Evolutionary conservation across 2,113 vertebrate genomes (phyloP).

Genomic region (Nesogale talazaci): DNA sequence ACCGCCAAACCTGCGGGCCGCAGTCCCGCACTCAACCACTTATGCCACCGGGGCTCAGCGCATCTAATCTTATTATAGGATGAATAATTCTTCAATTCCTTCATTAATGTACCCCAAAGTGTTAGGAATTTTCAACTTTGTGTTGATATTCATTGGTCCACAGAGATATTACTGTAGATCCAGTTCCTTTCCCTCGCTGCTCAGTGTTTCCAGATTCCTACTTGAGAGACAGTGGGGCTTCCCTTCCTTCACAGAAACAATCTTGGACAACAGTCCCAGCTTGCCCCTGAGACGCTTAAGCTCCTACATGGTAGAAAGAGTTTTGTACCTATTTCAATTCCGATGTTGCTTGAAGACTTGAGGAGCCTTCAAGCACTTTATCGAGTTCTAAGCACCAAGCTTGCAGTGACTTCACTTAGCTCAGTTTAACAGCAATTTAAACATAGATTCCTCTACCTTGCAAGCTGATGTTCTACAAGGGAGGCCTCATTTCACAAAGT

Average conservation of each 20-base stretch:
- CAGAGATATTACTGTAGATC: constrained; percentile 19
- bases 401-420: constrained; percentile 58
- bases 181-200: not conserved
- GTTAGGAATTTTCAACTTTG: not conserved
- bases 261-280: not conserved
- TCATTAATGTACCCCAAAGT: too few species aligned
- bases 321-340: constrained; percentile 13
- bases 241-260: constrained; percentile 39
- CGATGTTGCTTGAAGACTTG: constrained; percentile 2
- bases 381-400: not conserved
- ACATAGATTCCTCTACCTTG: constrained; percentile 44
- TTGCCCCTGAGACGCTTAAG: not conserved
- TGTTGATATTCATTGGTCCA: not conserved
- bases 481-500: constrained; percentile 73
- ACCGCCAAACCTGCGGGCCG: too few species aligned
- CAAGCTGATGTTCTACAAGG: constrained; percentile 59
- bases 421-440: constrained; percentile 60
- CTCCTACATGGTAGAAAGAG: not conserved
- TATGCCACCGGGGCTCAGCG: too few species aligned
- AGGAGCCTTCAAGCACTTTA: not conserved
- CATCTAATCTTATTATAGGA: too few species aligned
- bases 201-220: not conserved
- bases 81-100: too few species aligned
- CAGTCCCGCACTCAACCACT: too few species aligned
- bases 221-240: not conserved